phyloP scores from a whole-genome alignment of 2,888 invertebrate species.

The Epiblema foenella region DNA sequence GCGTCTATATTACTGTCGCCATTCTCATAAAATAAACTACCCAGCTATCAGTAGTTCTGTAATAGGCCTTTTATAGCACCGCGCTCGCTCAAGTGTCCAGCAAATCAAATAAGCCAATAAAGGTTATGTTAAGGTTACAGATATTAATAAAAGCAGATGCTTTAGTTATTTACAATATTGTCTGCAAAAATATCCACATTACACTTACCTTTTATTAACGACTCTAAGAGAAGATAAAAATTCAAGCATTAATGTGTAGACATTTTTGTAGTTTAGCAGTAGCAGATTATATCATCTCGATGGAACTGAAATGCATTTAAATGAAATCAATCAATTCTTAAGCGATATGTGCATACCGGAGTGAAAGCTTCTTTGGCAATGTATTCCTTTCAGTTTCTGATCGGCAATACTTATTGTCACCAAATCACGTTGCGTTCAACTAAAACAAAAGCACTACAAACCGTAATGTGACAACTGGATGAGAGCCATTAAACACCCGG shows the following conservation, averaged over 20 bases:
- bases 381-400: neutral
- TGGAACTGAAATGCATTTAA: no score
- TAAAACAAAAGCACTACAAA: no score
- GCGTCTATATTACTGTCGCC: neutral
- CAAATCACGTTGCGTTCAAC: no score
- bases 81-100: constrained; percentile 4
- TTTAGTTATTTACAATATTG: neutral
- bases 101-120: constrained; percentile 27
- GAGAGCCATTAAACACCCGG: neutral
- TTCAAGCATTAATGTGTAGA: no score
- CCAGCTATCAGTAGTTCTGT: constrained; percentile 8
- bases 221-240: no score
- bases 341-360: no score
- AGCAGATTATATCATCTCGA: no score
- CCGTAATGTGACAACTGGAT: constrained; percentile 15
- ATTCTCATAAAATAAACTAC: constrained; percentile 13
- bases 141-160: constrained; percentile 5
- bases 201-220: no score
- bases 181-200: neutral
- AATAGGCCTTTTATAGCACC: constrained; percentile 9
- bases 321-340: no score
- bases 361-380: no score
- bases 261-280: no score
- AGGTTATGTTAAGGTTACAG: constrained; percentile 22
- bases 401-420: neutral